Evolutionary conservation across 1,140 invertebrate genomes (phyloP).

Genomic region (Alviniconcha marisindica): DNA sequence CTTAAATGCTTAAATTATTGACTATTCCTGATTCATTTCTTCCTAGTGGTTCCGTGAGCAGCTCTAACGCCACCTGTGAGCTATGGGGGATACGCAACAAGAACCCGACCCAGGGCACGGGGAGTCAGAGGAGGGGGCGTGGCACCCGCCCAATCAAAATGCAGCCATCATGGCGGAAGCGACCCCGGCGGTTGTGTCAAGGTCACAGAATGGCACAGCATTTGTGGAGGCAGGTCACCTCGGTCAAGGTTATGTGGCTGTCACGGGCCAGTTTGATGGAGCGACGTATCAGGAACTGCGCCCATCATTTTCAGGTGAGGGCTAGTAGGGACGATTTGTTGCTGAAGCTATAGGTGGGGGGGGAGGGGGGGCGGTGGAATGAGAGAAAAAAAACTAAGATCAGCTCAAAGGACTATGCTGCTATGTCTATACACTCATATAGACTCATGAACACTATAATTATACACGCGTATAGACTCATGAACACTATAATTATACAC

Average conservation of each 20-base stretch:
- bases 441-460: no score
- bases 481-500: no score
- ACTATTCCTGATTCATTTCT: no score
- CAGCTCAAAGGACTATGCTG: no score
- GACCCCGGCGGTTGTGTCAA: neutral
- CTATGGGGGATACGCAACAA: slow-evolving; percentile 30
- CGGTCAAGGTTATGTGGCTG: slow-evolving; percentile 1
- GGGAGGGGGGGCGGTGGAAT: no score
- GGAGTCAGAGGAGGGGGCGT: slow-evolving; percentile 35
- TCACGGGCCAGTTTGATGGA: slow-evolving; percentile 30
- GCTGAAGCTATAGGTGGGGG: no score
- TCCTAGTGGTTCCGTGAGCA: no score
- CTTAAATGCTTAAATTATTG: no score
- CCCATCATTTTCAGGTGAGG: slow-evolving; percentile 40
- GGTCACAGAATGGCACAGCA: slow-evolving; percentile 9
- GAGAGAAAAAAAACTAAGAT: no score
- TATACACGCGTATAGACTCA: no score
- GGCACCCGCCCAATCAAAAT: slow-evolving; percentile 36
- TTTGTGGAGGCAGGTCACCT: slow-evolving; percentile 23
- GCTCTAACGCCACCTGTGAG: neutral
- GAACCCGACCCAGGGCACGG: slow-evolving; percentile 30
- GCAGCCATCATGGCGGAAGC: slow-evolving; percentile 26
- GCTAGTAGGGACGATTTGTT: no score
- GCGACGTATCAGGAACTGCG: slow-evolving; percentile 40
- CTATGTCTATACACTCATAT: no score